A percentile compares a stretch with the other conserved stretches of the same genome.
Conservation (phyloP, 2,113 vertebrate species). For the Chrysemys picta region DNA sequence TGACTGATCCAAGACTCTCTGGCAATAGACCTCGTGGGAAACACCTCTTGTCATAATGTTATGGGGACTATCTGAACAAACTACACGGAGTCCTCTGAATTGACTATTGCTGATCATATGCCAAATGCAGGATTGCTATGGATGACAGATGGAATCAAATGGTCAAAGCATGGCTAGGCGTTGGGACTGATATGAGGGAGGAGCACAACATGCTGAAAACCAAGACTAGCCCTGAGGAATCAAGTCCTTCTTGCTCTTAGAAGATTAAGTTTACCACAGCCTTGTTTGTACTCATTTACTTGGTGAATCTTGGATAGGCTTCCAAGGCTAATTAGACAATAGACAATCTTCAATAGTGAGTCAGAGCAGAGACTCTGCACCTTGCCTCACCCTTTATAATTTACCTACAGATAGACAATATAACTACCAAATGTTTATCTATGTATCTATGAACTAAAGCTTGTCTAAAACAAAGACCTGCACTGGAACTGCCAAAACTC, state of each 20-base stretch:
- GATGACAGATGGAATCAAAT: background rate
- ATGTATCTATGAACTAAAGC: background rate
- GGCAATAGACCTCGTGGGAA: background rate
- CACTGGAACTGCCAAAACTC: background rate
- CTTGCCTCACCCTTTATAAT: background rate
- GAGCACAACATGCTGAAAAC: background rate
- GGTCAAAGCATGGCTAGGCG: fast-evolving
- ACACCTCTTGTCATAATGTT: background rate
- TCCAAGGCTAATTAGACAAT: background rate
- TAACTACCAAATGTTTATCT: background rate
- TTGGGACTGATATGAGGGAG: background rate
- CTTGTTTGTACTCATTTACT: background rate
- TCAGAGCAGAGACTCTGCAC: background rate
- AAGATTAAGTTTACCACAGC: background rate
- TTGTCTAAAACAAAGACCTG: background rate
- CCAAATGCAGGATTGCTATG: background rate
- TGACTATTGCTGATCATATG: background rate
- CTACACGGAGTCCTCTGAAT: background rate
- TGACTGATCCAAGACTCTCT: background rate
- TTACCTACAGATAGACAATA: background rate
- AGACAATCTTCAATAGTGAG: background rate
- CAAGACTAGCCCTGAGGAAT: background rate
- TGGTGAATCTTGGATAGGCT: background rate
- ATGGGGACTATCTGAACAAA: background rate
- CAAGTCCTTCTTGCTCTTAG: background rate